Evolutionary conservation across 2,797 vertebrate genomes (phyloP).

Genomic region (Sebastes vulpes): DNA sequence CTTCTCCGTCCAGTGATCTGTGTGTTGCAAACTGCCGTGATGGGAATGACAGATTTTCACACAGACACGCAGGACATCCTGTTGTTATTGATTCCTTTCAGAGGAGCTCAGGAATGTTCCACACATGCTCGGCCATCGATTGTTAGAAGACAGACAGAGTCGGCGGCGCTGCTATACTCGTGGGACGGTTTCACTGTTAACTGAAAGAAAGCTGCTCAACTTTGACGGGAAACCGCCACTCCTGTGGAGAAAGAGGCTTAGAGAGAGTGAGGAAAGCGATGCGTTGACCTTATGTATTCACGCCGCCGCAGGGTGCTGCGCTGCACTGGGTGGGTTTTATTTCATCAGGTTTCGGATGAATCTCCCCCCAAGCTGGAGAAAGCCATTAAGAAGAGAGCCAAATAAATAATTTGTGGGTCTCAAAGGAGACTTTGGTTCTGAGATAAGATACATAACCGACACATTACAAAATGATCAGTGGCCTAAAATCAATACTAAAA

Average conservation of each 20-base stretch:
- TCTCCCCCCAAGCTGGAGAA: not conserved
- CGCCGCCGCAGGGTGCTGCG: not conserved
- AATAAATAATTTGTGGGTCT: not conserved
- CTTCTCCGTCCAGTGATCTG: not conserved
- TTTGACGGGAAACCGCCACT: not conserved
- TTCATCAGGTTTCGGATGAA: not conserved
- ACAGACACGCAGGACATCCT: not conserved
- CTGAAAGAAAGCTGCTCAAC: not conserved
- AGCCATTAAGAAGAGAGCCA: not conserved
- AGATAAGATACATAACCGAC: not conserved
- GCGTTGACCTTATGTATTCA: not conserved
- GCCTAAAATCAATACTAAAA: not conserved
- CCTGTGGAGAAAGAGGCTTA: not conserved
- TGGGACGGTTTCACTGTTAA: not conserved
- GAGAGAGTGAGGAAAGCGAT: not conserved
- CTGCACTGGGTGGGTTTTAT: not conserved
- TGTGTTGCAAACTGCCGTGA: not conserved
- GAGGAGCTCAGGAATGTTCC: not conserved
- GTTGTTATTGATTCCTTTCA: constrained; percentile 19
- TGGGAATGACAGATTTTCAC: not conserved
- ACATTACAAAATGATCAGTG: not conserved
- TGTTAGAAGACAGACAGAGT: not conserved
- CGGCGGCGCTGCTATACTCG: not conserved
- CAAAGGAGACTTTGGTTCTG: not conserved
- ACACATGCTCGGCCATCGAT: not conserved